phyloP scores from a whole-genome alignment of 2,113 vertebrate genomes.

The Centrocercus urophasianus region DNA sequence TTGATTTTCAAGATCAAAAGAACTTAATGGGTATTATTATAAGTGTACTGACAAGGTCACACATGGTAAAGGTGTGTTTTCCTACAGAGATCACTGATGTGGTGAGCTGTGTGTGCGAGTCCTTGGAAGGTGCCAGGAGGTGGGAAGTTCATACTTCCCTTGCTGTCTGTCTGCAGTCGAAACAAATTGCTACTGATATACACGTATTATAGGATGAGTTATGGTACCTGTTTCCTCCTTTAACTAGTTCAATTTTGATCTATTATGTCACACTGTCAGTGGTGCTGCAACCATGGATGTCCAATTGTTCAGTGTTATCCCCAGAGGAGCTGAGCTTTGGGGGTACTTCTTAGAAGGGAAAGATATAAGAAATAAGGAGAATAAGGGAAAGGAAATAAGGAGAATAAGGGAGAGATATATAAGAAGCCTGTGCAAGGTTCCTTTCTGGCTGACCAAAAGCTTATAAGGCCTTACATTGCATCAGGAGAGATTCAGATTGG shows the following conservation, averaged over 20 bases:
- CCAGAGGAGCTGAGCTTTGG: background rate
- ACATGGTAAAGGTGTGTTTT: background rate
- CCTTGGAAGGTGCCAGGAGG: background rate
- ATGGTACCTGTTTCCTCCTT: background rate
- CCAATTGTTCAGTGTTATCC: accelerated
- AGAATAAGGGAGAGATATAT: background rate
- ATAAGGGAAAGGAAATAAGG: background rate
- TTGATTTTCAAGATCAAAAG: background rate
- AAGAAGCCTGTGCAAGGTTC: background rate
- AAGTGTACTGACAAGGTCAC: background rate
- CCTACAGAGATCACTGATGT: background rate
- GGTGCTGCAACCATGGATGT: background rate
- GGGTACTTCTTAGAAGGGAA: background rate
- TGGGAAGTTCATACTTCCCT: background rate
- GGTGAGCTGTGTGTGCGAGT: background rate
- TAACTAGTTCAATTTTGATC: background rate
- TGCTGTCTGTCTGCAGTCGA: background rate
- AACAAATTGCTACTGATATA: background rate
- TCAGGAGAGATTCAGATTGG: no score
- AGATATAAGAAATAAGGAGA: no score
- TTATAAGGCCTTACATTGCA: background rate
- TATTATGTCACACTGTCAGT: background rate
- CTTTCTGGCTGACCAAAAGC: background rate
- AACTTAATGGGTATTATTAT: background rate
- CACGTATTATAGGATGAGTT: background rate